Evolutionary conservation across 2,888 invertebrate species (phyloP).

Genomic region (Ectemnius cavifrons): DNA sequence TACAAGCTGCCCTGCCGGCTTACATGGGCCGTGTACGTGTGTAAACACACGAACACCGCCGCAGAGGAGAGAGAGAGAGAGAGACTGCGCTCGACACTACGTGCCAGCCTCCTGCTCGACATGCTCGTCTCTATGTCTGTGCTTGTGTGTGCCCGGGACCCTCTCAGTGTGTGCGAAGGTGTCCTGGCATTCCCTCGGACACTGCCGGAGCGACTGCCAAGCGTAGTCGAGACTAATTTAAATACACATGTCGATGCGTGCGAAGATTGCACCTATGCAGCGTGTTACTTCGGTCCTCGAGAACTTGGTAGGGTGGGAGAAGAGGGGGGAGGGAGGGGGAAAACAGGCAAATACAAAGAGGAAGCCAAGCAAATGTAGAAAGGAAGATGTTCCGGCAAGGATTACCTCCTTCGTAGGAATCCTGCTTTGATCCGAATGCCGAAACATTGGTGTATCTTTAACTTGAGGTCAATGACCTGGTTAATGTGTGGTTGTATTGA

Average conservation of each 20-base stretch:
- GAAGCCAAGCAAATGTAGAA: not conserved
- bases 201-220: constrained; percentile 60
- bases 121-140: not conserved
- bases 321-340: too few species aligned
- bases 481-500: too few species aligned
- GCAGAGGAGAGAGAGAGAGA: not conserved
- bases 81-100: not conserved
- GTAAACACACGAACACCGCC: constrained; percentile 9
- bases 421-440: too few species aligned
- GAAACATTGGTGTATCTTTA: too few species aligned
- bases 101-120: constrained; percentile 13
- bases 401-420: too few species aligned
- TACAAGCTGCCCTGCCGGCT: constrained; percentile 62
- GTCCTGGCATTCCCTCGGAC: constrained; percentile 39
- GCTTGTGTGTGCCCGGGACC: constrained; percentile 25
- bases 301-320: constrained; percentile 7
- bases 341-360: too few species aligned
- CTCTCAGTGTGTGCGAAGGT: not conserved
- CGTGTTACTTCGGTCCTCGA: constrained; percentile 22
- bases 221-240: constrained; percentile 75
- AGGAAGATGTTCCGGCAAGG: too few species aligned
- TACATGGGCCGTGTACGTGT: constrained; percentile 45
- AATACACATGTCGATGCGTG: constrained; percentile 77
- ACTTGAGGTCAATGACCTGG: too few species aligned
- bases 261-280: constrained; percentile 74